phyloP scores from a whole-genome alignment of 2,113 vertebrate species.

The Passer domesticus region DNA sequence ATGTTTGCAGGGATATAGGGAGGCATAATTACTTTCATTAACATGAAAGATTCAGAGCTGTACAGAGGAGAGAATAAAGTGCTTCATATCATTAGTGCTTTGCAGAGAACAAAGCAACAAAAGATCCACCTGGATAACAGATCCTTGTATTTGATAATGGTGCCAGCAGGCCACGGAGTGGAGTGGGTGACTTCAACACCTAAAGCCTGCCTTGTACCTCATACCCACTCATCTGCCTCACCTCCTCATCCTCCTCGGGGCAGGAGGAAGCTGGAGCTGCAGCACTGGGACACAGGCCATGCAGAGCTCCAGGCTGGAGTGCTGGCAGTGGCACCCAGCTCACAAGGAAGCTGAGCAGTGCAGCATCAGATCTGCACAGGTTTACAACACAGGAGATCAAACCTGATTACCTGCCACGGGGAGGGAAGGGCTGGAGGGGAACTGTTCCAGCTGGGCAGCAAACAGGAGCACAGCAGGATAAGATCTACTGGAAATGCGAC shows the following conservation, averaged over 20 bases:
- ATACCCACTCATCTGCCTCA: not conserved
- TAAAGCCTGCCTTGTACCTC: not conserved
- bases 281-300: accelerated
- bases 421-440: not conserved
- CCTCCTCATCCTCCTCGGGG: not conserved
- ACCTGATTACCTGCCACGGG: not conserved
- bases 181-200: not conserved
- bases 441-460: not conserved
- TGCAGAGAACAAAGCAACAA: not conserved
- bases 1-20: not conserved
- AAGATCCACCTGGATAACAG: not conserved
- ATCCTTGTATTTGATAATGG: not conserved
- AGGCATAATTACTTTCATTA: not conserved
- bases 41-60: not conserved
- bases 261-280: not conserved
- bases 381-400: not conserved
- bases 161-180: not conserved
- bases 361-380: not conserved
- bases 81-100: not conserved
- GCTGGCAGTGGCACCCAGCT: not conserved
- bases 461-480: not conserved
- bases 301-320: accelerated
- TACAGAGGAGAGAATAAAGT: not conserved
- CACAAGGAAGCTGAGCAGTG: not conserved
- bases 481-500: not conserved